phyloP scores from a whole-genome alignment of 2,113 vertebrate species.

The Chlorodrepanis virens region DNA sequence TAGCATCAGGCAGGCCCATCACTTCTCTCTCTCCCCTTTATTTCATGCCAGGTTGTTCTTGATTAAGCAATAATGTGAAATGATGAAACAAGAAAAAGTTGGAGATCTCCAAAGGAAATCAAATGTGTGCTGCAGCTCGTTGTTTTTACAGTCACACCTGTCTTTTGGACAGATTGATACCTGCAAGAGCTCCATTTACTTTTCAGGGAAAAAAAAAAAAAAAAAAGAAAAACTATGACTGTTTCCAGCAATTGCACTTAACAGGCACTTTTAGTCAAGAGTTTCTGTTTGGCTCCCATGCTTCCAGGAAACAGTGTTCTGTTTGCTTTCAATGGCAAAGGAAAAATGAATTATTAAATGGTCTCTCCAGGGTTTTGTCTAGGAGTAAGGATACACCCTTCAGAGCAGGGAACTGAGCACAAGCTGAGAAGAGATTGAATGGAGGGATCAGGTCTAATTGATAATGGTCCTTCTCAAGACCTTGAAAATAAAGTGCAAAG shows the following conservation, averaged over 20 bases:
- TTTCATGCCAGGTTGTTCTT: not conserved
- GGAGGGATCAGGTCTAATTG: not conserved
- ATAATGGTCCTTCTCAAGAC: not conserved
- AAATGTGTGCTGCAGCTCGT: not conserved
- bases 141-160: not conserved
- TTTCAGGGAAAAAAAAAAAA: not conserved
- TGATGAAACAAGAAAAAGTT: not conserved
- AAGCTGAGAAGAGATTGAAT: not conserved
- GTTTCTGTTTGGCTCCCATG: not conserved
- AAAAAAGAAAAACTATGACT: not conserved
- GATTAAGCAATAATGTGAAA: not conserved
- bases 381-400: not conserved
- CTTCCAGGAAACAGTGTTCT: slow-evolving; percentile 16
- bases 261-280: not conserved
- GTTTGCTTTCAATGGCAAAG: not conserved
- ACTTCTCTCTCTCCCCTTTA: not conserved
- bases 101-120: not conserved
- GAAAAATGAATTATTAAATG: not conserved
- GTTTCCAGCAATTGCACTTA: slow-evolving; percentile 51
- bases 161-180: not conserved
- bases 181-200: not conserved
- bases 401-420: not conserved
- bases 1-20: not conserved
- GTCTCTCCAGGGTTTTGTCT: not conserved
- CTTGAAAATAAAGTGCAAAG: not conserved